These are phyloP conservation scores for Aphelinus atriplicis DNA, from an alignment of 1,140 invertebrate species.

Conservation along the genomic window DNA sequence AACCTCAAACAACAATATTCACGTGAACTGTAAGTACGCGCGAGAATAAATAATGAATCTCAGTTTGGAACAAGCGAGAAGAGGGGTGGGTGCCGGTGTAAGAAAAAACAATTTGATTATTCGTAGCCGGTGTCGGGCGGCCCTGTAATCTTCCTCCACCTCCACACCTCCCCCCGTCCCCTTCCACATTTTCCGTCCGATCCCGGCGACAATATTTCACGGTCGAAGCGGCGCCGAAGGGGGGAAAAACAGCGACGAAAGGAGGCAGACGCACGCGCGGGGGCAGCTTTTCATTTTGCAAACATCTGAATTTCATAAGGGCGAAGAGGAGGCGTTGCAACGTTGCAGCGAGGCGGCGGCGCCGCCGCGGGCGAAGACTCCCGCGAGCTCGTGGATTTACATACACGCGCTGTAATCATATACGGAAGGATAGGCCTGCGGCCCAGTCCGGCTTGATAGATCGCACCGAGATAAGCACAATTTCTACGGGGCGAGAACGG, in stretches of 20 bases:
- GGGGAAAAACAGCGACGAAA: not conserved
- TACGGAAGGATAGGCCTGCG: conserved; percentile 15
- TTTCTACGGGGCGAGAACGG: not conserved
- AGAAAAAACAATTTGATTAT: too few relatives aligned
- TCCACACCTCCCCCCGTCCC: too few relatives aligned
- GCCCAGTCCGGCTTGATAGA: conserved; percentile 12
- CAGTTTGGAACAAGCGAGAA: too few relatives aligned
- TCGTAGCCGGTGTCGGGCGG: too few relatives aligned
- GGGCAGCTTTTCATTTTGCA: conserved; percentile 27
- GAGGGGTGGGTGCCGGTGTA: too few relatives aligned
- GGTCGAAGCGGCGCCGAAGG: not conserved
- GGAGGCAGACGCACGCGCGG: too few relatives aligned
- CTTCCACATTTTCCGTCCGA: not conserved
- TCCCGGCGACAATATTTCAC: conserved; percentile 8
- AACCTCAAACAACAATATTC: too few relatives aligned
- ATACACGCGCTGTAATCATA: conserved; percentile 30
- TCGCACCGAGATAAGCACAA: conserved; percentile 10
- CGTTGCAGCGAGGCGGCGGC: not conserved
- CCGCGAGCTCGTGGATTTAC: conserved; percentile 16
- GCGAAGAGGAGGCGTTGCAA: not conserved
- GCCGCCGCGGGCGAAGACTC: not conserved
- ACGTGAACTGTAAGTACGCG: too few relatives aligned
- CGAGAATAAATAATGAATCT: too few relatives aligned
- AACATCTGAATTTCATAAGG: conserved; percentile 35
- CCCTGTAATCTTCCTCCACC: not conserved